A percentile compares a stretch with the other conserved stretches of the same genome.
Conservation (phyloP, 2,797 vertebrate genomes). For the Alauda arvensis region DNA sequence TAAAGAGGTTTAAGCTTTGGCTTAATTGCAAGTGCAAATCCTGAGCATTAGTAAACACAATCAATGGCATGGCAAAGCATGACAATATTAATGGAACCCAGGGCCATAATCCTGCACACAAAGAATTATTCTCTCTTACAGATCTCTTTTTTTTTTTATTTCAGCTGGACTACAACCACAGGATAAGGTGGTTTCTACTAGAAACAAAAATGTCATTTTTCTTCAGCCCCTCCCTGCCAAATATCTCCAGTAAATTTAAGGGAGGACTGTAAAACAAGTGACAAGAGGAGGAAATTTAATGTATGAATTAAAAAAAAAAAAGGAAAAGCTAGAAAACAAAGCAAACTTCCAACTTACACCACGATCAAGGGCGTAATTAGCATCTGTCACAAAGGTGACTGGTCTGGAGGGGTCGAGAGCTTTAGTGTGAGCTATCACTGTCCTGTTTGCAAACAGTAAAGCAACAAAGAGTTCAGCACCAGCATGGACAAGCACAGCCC, state of each 20-base stretch:
- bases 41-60: background rate
- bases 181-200: background rate
- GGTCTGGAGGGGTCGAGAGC: slow-evolving; percentile 84
- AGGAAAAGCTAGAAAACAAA: background rate
- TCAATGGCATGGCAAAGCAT: background rate
- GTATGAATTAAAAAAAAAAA: background rate
- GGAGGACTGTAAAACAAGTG: background rate
- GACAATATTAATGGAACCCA: background rate
- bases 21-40: slow-evolving; percentile 36
- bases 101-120: background rate
- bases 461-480: slow-evolving; percentile 3
- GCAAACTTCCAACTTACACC: slow-evolving; percentile 90
- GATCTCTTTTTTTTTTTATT: background rate
- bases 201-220: background rate
- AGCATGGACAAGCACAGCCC: background rate
- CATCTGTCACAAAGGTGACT: slow-evolving; percentile 85
- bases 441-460: slow-evolving; percentile 74
- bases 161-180: background rate
- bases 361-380: slow-evolving; percentile 78
- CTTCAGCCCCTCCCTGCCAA: background rate
- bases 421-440: slow-evolving; percentile 85
- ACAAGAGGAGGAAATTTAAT: background rate
- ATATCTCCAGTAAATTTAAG: background rate
- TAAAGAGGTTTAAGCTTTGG: slow-evolving; percentile 54
- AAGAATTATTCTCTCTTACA: background rate